Conservation (phyloP, 2,797 vertebrate species). For the Pangasius djambal region DNA sequence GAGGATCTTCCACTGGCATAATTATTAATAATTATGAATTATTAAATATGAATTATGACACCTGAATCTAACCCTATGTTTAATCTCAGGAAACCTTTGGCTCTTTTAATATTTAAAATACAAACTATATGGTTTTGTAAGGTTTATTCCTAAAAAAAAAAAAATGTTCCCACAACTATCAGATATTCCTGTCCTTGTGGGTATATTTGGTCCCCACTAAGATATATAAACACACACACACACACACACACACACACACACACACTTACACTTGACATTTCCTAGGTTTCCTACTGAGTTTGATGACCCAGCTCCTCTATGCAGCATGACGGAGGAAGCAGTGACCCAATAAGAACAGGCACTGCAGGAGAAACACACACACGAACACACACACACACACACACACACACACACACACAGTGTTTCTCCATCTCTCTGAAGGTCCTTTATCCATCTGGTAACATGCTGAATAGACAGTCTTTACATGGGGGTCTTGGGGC, state of each 20-base stretch:
- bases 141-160: neutral
- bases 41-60: no score
- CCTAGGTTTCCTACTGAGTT: slow-evolving; percentile 64
- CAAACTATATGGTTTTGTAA: neutral
- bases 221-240: no score
- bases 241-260: slow-evolving; percentile 4
- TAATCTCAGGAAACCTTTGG: neutral
- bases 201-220: no score
- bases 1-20: no score
- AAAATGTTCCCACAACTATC: neutral
- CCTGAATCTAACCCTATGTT: neutral
- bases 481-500: slow-evolving; percentile 43
- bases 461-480: slow-evolving; percentile 60
- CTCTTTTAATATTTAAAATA: neutral
- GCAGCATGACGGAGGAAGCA: slow-evolving; percentile 67
- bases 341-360: slow-evolving; percentile 75
- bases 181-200: neutral
- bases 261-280: slow-evolving; percentile 63
- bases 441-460: slow-evolving; percentile 75
- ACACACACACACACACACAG: slow-evolving; percentile 7
- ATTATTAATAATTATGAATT: no score
- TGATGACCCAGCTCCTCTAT: slow-evolving; percentile 64
- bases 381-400: slow-evolving; percentile 1
- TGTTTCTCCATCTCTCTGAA: slow-evolving; percentile 21
- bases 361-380: slow-evolving; percentile 58